Evolutionary conservation across 2,797 vertebrate genomes (phyloP).

Genomic region (Dipus sagitta): DNA sequence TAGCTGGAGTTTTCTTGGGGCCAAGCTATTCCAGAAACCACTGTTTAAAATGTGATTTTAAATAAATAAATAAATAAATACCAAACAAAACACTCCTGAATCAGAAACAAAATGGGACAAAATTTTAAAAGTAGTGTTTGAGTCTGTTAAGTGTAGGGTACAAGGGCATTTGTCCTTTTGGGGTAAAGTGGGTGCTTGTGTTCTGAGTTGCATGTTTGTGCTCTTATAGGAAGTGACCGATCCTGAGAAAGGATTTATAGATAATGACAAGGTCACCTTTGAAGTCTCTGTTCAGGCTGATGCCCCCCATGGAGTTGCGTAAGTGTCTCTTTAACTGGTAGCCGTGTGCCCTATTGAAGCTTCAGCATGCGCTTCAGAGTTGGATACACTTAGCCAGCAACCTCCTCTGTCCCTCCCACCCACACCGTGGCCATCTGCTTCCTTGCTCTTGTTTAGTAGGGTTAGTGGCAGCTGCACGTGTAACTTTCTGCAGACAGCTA

Average conservation of each 20-base stretch:
- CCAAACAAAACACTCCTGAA: background rate
- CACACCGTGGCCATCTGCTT: background rate
- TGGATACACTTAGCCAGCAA: background rate
- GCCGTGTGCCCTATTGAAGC: background rate
- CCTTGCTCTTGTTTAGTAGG: rapidly evolving
- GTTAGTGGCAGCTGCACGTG: background rate
- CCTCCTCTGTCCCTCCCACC: too few species aligned
- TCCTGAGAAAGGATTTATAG: conserved; percentile 97
- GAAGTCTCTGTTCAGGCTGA: conserved; percentile 99
- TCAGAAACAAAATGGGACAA: background rate
- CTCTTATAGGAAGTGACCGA: conserved; percentile 96
- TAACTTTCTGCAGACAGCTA: background rate
- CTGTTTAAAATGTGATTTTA: too few species aligned
- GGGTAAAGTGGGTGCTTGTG: background rate
- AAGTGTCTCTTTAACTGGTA: conserved; percentile 85
- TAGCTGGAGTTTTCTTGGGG: background rate
- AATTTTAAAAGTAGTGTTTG: background rate
- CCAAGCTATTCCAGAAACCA: background rate
- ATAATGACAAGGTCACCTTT: conserved; percentile 99
- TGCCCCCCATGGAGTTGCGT: conserved; percentile 99
- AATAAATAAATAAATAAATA: too few species aligned
- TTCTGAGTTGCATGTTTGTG: conserved; percentile 48
- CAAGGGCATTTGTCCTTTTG: background rate
- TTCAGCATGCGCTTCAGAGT: background rate
- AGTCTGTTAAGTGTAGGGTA: background rate